Evolutionary conservation across 2,113 vertebrate genomes (phyloP), one percentile per base, ranked within the genome.

Genomic region (Aspiorhynchus laticeps): DNA sequence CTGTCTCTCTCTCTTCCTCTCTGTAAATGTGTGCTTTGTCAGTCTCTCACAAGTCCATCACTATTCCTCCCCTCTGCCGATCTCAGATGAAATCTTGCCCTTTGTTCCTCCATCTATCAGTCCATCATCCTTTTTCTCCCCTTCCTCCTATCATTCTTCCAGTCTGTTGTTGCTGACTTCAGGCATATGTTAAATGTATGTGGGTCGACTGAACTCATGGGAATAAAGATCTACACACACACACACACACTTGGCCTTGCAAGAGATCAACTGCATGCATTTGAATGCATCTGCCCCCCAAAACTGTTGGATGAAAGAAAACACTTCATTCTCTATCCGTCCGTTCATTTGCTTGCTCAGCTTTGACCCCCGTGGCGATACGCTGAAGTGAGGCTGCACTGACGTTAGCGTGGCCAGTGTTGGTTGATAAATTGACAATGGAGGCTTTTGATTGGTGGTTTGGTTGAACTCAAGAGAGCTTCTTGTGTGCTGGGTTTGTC

Each of bases 181-280:
- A 87, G 87, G 86, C 81, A 82, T 76, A 90, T 81, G 82, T 84
- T 88, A 86, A 86, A 90, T 88, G 82, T 85, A 90, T 85, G 77
- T 65, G 28, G 36, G 71, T 80, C 53, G 65, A 74, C 80, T 63
- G 46, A 67, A 88, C 69, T 76, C 84, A 46, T 75, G 71, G 33
- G 86, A 83, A 85, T 88, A 88, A 81, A 88, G 78, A 67, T 74
- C 31, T 83, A 38, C 31, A 48, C 59, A 86, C 59, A 84, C 51
- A 67, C 63, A 24, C 65, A 28, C 76, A 77, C 83, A 83, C 51
- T 79, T 38, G 46, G 84, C 73, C 82, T 41, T 41, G 36, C 21
- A 36, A n/a, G 36, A 11, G 10, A 83, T 86, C 87, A 86, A 56
- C 73, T 84, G 79, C 88, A 84, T 11, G 14, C 38, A 81, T 88